A percentile compares a stretch with the other conserved stretches of the same genome.
These are phyloP conservation scores for Drosophila macrothrix DNA, from an alignment of 2,888 invertebrate genomes.

Conservation along the genomic window DNA sequence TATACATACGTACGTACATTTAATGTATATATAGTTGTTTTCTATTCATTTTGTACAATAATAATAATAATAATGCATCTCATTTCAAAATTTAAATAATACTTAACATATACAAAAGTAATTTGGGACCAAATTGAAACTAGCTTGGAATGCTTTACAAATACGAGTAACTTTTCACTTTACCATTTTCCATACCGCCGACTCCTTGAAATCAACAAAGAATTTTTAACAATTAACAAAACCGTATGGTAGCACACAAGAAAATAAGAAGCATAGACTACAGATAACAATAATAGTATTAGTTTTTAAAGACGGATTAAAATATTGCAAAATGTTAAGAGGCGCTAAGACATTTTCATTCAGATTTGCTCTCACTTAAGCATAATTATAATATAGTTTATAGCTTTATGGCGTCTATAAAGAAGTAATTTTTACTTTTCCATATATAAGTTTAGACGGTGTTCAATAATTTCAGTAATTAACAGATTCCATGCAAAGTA, in stretches of 20 bases:
- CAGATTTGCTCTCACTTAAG: slow-evolving; percentile 43
- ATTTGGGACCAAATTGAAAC: slow-evolving; percentile 71
- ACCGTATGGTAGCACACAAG: slow-evolving; percentile 25
- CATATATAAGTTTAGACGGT: slow-evolving; percentile 24
- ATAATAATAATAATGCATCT: slow-evolving; percentile 54
- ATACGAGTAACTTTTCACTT: slow-evolving; percentile 38
- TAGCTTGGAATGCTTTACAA: slow-evolving; percentile 74
- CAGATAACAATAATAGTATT: slow-evolving; percentile 46
- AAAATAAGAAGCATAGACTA: slow-evolving; percentile 36
- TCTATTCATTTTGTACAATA: slow-evolving; percentile 25
- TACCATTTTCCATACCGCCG: slow-evolving; percentile 12
- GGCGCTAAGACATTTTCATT: slow-evolving; percentile 28
- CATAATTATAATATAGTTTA: slow-evolving; percentile 45
- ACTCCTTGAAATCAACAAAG: slow-evolving; percentile 44
- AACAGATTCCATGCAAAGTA: slow-evolving; percentile 44
- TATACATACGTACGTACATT: slow-evolving; percentile 49
- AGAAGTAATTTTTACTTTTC: slow-evolving; percentile 12
- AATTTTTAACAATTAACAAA: slow-evolving; percentile 53
- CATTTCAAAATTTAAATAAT: slow-evolving; percentile 57
- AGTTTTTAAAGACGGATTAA: slow-evolving; percentile 58
- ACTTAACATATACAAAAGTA: slow-evolving; percentile 66
- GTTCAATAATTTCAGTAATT: slow-evolving; percentile 41
- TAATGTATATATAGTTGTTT: slow-evolving; percentile 39
- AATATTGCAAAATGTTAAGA: slow-evolving; percentile 69
- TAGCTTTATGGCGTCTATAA: slow-evolving; percentile 56